A percentile compares a stretch with the other conserved stretches of the same genome.
Conservation (phyloP, 2,888 invertebrate genomes). For the Thymelicus acteon region DNA sequence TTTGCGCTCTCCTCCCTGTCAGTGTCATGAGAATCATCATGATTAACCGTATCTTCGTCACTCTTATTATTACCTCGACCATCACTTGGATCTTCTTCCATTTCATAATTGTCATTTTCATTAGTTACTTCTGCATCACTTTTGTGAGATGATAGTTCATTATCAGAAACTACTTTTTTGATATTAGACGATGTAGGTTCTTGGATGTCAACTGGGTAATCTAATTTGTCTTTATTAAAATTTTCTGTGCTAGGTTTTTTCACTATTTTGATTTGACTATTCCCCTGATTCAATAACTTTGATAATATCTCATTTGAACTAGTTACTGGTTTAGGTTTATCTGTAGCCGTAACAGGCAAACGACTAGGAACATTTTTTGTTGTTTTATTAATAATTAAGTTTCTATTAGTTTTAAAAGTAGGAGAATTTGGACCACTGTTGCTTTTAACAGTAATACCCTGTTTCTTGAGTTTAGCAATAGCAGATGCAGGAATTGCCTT, state of each 20-base stretch:
- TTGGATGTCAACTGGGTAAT: constrained; percentile 23
- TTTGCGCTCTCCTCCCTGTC: constrained; percentile 14
- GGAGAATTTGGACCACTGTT: constrained; percentile 50
- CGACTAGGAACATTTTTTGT: constrained; percentile 17
- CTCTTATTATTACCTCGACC: constrained; percentile 26
- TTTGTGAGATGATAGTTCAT: constrained; percentile 9
- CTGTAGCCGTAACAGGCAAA: constrained; percentile 27
- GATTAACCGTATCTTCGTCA: constrained; percentile 34
- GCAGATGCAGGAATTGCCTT: constrained; percentile 56
- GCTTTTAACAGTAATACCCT: constrained; percentile 72
- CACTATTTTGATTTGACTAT: constrained; percentile 71
- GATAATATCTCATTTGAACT: constrained; percentile 67
- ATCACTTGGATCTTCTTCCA: constrained; percentile 13
- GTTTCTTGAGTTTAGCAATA: constrained; percentile 71
- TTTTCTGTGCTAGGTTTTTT: constrained; percentile 56
- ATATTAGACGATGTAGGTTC: constrained; percentile 31
- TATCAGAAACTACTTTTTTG: constrained; percentile 17
- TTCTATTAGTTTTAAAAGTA: constrained; percentile 40
- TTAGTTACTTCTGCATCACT: constrained; percentile 16
- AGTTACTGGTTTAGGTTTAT: constrained; percentile 47
- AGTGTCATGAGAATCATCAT: constrained; percentile 24
- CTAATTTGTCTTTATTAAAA: constrained; percentile 39
- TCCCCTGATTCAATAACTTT: constrained; percentile 70
- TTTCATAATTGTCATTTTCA: constrained; percentile 22
- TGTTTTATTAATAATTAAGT: constrained; percentile 37